Evolutionary conservation across 2,797 vertebrate genomes (phyloP).

Genomic region (Anguilla pacifica): DNA sequence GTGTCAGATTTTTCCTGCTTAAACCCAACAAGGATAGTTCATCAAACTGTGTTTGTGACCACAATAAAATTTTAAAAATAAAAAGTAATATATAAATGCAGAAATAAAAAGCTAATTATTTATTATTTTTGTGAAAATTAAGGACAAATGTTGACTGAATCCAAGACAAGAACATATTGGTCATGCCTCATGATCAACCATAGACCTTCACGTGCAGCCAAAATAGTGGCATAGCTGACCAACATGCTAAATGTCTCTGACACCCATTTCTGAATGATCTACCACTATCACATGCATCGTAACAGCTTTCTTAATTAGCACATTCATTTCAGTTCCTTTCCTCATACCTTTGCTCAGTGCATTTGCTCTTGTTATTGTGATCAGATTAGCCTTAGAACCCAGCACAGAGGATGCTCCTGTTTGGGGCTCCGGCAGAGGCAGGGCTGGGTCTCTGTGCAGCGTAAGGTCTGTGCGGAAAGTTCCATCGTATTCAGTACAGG

Average conservation of each 20-base stretch:
- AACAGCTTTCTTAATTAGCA: neutral
- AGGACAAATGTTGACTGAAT: neutral
- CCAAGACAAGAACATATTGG: neutral
- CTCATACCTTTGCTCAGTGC: too few species aligned
- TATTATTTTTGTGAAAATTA: neutral
- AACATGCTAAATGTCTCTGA: too few species aligned
- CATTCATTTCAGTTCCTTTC: neutral
- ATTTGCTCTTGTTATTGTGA: too few species aligned
- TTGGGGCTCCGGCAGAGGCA: too few species aligned
- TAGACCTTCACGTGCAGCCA: neutral
- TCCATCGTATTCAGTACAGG: too few species aligned
- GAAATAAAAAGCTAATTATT: neutral
- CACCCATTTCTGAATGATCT: neutral
- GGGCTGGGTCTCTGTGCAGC: too few species aligned
- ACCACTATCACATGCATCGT: neutral
- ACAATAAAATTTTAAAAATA: neutral
- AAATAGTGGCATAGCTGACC: too few species aligned
- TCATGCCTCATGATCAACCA: neutral
- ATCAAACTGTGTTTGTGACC: neutral
- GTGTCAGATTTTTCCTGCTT: neutral
- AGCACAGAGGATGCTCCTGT: too few species aligned
- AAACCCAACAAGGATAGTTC: neutral
- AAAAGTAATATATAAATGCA: neutral
- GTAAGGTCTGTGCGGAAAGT: too few species aligned
- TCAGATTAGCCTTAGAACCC: too few species aligned